A percentile compares a stretch with the other conserved stretches of the same genome.
Evolutionary conservation across 2,113 vertebrate species (phyloP).

Genomic region (Pica pica): DNA sequence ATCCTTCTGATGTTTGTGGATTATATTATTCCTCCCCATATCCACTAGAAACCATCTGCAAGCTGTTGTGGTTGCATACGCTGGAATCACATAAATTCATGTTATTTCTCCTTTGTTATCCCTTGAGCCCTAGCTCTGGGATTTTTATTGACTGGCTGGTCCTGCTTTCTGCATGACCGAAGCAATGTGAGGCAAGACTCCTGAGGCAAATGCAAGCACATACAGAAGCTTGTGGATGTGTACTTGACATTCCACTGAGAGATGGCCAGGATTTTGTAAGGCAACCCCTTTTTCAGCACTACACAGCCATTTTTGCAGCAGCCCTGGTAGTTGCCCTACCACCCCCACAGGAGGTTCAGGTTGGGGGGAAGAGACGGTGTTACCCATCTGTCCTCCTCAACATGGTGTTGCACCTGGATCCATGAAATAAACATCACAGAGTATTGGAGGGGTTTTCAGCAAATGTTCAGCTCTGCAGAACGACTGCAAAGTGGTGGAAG

Average conservation of each 20-base stretch:
- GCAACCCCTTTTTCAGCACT: background rate
- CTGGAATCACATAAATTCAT: background rate
- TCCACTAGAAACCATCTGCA: background rate
- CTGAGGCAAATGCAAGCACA: background rate
- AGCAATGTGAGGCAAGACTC: background rate
- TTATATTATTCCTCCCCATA: background rate
- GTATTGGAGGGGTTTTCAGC: background rate
- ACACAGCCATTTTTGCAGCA: background rate
- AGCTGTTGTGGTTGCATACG: background rate
- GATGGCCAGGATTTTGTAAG: background rate
- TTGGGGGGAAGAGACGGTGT: rapidly evolving
- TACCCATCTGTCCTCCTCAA: background rate
- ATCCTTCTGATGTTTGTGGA: background rate
- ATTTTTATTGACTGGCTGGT: background rate
- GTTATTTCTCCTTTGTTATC: background rate
- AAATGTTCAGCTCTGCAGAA: background rate
- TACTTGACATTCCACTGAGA: background rate
- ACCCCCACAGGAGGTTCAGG: background rate
- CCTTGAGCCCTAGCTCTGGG: background rate
- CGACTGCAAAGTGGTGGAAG: background rate
- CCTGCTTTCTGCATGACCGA: background rate
- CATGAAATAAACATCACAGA: background rate
- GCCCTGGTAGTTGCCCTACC: background rate
- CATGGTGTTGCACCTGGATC: background rate
- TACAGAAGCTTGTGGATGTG: background rate